Conservation (phyloP, 2,888 invertebrate genomes). For the Agriopis aurantiaria region DNA sequence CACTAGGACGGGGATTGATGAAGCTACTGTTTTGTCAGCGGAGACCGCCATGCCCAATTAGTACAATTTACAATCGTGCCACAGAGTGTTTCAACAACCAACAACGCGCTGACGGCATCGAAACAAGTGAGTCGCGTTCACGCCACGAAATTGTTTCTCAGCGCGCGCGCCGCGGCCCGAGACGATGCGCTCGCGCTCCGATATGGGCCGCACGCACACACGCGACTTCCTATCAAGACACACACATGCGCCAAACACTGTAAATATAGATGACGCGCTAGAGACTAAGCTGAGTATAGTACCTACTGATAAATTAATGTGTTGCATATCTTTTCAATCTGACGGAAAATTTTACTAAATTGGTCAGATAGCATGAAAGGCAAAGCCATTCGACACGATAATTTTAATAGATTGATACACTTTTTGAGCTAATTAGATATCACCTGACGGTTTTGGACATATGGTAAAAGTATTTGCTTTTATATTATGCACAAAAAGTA, state of each 20-base stretch:
- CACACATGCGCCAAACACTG: conserved; percentile 44
- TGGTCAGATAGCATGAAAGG: conserved; percentile 1
- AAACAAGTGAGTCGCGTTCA: conserved; percentile 81
- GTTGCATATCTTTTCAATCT: conserved; percentile 43
- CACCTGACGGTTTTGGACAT: not conserved
- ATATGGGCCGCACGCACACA: conserved; percentile 65
- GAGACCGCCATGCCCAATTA: conserved; percentile 83
- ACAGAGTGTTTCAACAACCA: conserved; percentile 76
- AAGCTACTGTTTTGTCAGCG: conserved; percentile 76
- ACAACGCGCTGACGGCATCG: conserved; percentile 81
- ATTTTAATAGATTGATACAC: not conserved
- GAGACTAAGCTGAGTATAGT: conserved; percentile 45
- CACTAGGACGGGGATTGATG: conserved; percentile 72
- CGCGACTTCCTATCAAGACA: conserved; percentile 48
- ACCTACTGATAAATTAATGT: conserved; percentile 60
- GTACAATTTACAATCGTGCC: conserved; percentile 81
- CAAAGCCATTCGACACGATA: not conserved
- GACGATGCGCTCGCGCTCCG: conserved; percentile 79
- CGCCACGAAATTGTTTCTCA: conserved; percentile 78
- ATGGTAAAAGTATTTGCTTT: not conserved
- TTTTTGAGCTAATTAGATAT: not conserved
- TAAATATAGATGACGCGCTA: conserved; percentile 62
- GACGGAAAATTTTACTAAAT: conserved; percentile 48
- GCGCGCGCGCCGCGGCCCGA: conserved; percentile 56
- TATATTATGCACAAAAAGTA: too few relatives aligned